Percentiles rank a stretch among this genome's conserved stretches.
Evolutionary conservation across 1,140 invertebrate genomes (phyloP).

Genomic region (Listronotus oregonensis): DNA sequence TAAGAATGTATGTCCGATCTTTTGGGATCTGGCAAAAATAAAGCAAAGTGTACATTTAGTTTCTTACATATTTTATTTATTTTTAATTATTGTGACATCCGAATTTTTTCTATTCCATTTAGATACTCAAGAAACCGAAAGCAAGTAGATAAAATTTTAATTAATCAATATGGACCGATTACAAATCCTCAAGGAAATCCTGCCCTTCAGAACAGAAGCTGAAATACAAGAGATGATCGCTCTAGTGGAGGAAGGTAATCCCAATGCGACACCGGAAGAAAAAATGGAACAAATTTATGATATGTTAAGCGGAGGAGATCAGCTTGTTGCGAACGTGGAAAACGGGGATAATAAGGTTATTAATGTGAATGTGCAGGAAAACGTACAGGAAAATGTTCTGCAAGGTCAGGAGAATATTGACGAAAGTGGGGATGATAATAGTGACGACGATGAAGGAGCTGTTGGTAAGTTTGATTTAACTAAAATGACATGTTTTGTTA

Average conservation of each 20-base stretch:
- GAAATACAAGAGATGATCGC: conserved; percentile 29
- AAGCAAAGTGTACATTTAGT: too few relatives aligned
- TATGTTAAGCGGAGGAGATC: conserved; percentile 34
- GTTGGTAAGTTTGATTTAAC: conserved; percentile 2
- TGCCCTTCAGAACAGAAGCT: conserved; percentile 24
- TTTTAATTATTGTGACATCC: too few relatives aligned
- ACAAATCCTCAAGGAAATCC: conserved; percentile 32
- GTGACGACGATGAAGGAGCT: conserved; percentile 9
- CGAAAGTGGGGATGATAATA: not conserved
- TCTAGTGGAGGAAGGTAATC: conserved; percentile 35
- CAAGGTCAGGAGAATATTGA: not conserved
- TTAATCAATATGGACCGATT: not conserved
- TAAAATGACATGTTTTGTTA: too few relatives aligned
- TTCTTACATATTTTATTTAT: too few relatives aligned
- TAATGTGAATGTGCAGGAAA: not conserved
- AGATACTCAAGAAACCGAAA: too few relatives aligned
- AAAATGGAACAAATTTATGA: conserved; percentile 41
- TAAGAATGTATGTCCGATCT: too few relatives aligned
- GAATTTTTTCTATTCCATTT: too few relatives aligned
- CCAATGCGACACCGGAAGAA: conserved; percentile 19
- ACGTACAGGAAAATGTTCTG: not conserved
- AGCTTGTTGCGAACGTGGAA: not conserved
- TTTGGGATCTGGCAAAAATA: too few relatives aligned
- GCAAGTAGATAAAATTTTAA: too few relatives aligned
- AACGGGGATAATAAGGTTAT: not conserved